phyloP scores from a whole-genome alignment of 2,113 vertebrate species.

The Dasyurus viverrinus region DNA sequence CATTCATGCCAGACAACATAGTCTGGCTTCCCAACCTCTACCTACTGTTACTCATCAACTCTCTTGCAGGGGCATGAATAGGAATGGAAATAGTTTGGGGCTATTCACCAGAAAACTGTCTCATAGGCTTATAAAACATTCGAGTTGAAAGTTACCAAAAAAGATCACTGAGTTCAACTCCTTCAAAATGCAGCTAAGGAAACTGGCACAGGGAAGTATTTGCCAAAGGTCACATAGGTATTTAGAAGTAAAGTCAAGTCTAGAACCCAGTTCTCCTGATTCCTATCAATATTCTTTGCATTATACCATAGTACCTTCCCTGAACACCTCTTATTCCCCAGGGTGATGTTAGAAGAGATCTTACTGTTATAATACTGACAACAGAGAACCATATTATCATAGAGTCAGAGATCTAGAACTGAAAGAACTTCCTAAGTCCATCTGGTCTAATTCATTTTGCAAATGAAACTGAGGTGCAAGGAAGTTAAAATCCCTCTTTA shows the following conservation, averaged over 20 bases:
- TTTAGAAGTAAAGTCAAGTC: background rate
- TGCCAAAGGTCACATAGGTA: background rate
- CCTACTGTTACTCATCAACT: no score
- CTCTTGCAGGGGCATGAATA: background rate
- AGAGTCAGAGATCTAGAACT: background rate
- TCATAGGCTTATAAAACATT: background rate
- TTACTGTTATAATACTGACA: background rate
- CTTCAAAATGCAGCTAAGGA: background rate
- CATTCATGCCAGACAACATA: background rate
- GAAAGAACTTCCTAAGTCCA: background rate
- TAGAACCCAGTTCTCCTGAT: background rate
- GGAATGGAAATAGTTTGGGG: background rate
- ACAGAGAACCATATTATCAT: background rate
- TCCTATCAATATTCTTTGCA: background rate
- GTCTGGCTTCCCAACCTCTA: background rate
- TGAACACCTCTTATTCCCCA: slow-evolving; percentile 58
- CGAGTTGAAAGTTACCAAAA: background rate
- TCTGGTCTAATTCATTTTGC: background rate
- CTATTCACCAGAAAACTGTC: background rate
- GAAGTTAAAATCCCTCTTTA: background rate
- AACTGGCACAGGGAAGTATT: background rate
- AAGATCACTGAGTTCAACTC: background rate
- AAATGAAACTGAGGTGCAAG: background rate
- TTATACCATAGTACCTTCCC: background rate
- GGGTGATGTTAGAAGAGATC: slow-evolving; percentile 76